phyloP scores from a whole-genome alignment of 2,113 vertebrate genomes.

The Toxostoma redivivum region DNA sequence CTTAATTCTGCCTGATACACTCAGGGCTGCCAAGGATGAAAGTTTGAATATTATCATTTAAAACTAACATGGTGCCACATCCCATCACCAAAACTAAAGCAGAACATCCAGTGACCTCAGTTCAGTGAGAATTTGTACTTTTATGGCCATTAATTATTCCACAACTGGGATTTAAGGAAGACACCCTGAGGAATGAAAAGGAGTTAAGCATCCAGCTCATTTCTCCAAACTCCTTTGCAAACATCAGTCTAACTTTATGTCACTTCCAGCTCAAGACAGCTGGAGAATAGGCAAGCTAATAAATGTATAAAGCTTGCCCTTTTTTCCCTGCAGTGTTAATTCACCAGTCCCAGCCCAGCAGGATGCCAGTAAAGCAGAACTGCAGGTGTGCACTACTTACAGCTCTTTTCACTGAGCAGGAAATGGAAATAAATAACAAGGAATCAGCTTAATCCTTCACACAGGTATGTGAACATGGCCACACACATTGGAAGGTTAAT shows the following conservation, averaged over 20 bases:
- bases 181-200: not conserved
- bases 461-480: not conserved
- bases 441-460: not conserved
- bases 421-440: not conserved
- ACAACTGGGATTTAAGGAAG: not conserved
- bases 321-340: not conserved
- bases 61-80: not conserved
- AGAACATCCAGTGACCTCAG: not conserved
- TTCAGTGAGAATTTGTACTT: not conserved
- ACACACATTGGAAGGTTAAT: not conserved
- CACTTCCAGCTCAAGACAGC: not conserved
- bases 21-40: not conserved
- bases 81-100: not conserved
- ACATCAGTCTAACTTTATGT: not conserved
- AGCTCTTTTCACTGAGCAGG: not conserved
- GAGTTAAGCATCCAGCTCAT: not conserved
- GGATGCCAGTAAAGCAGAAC: not conserved
- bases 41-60: not conserved
- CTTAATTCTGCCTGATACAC: not conserved
- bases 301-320: not conserved
- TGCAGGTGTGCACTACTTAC: not conserved
- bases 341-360: not conserved
- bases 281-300: not conserved
- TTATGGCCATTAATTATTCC: not conserved
- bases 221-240: conserved; percentile 7